A percentile compares a stretch with the other conserved stretches of the same genome.
Evolutionary conservation across 2,888 invertebrate species (phyloP).

Genomic region (Synanthedon formicaeformis): DNA sequence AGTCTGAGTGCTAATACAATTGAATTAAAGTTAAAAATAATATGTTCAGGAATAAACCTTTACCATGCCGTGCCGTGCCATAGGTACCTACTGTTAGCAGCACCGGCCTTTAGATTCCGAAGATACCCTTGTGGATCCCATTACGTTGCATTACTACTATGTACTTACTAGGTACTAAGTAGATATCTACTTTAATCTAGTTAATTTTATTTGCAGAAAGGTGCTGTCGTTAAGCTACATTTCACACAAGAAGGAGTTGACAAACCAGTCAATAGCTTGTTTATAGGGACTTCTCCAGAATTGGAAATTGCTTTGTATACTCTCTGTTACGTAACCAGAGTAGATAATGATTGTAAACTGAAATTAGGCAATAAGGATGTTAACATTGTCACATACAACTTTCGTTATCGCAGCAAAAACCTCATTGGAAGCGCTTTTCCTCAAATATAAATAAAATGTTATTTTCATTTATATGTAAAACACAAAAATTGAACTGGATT

Average conservation of each 20-base stretch:
- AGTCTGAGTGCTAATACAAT: too few relatives aligned
- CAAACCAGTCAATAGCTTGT: conserved; percentile 83
- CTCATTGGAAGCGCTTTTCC: conserved; percentile 87
- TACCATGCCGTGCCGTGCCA: too few relatives aligned
- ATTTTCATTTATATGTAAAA: too few relatives aligned
- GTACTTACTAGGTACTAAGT: too few relatives aligned
- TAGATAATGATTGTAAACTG: conserved; percentile 80
- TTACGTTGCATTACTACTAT: too few relatives aligned
- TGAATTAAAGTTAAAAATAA: too few relatives aligned
- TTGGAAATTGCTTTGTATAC: conserved; percentile 92
- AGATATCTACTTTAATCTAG: neutral
- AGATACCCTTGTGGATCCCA: too few relatives aligned
- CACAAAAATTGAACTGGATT: too few relatives aligned
- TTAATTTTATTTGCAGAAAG: conserved; percentile 73
- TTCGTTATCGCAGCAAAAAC: conserved; percentile 80
- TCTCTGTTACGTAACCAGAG: conserved; percentile 83
- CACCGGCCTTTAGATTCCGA: too few relatives aligned
- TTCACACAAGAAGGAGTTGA: conserved; percentile 77
- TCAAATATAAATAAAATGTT: conserved; percentile 68
- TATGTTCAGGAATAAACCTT: too few relatives aligned
- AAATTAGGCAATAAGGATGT: conserved; percentile 78
- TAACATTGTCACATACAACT: conserved; percentile 79
- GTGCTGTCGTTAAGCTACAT: conserved; percentile 78
- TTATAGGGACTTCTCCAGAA: conserved; percentile 90
- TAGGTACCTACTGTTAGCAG: too few relatives aligned